Percentiles rank a stretch among this genome's conserved stretches.
phyloP scores from a whole-genome alignment of 64 coral and sea anemone species.

The Montipora foliosa region DNA sequence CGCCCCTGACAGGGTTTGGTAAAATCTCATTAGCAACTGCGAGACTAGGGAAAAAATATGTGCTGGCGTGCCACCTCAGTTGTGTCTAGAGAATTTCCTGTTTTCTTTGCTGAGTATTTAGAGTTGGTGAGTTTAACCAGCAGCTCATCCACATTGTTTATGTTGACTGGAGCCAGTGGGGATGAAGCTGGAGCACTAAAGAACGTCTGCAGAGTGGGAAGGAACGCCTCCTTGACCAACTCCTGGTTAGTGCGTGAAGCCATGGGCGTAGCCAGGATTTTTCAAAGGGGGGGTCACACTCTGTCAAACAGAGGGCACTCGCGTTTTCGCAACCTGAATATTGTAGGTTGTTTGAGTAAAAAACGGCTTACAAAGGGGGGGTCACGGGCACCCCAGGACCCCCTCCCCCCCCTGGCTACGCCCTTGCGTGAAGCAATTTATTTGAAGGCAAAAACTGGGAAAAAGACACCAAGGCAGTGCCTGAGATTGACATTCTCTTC shows the following conservation, averaged over 20 bases:
- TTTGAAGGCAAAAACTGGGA: slow-evolving; percentile 83
- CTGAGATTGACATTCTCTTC: slow-evolving; percentile 81
- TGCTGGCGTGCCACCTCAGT: slow-evolving; percentile 53
- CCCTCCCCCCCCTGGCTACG: no score
- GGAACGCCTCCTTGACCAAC: slow-evolving; percentile 84
- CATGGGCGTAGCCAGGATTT: no score
- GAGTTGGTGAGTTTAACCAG: slow-evolving; percentile 84
- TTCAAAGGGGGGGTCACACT: no score
- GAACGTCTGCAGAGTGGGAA: slow-evolving; percentile 85
- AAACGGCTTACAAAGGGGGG: no score
- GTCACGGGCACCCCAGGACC: no score
- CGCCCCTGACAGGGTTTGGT: slow-evolving; percentile 26
- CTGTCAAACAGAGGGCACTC: no score
- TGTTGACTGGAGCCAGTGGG: slow-evolving; percentile 81
- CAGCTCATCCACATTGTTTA: slow-evolving; percentile 80
- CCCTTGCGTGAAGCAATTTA: slow-evolving; percentile 56
- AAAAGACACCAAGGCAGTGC: slow-evolving; percentile 91
- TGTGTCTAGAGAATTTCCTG: slow-evolving; percentile 42
- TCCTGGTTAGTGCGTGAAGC: slow-evolving; percentile 68
- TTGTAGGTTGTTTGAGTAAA: no score
- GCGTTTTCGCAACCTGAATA: no score
- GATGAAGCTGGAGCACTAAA: slow-evolving; percentile 84
- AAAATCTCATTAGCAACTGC: slow-evolving; percentile 94
- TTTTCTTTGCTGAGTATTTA: slow-evolving; percentile 62
- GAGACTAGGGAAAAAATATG: slow-evolving; percentile 77